Conservation (phyloP, 1,140 invertebrate genomes). For the Dendroctonus ponderosae region DNA sequence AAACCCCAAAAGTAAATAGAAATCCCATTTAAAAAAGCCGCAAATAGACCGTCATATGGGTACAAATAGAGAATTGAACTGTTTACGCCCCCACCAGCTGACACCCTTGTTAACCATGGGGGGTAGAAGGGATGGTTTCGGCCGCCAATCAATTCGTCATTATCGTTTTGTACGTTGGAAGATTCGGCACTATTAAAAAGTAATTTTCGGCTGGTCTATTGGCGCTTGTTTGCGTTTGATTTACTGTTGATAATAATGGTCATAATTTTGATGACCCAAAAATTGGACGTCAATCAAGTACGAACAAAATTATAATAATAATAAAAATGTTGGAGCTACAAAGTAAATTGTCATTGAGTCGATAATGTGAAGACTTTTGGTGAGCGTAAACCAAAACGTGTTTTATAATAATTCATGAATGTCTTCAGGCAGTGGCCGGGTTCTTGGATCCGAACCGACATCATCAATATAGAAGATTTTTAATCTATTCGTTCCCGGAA, state of each 20-base stretch:
- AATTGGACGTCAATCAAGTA: not conserved
- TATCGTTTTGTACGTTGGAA: constrained; percentile 22
- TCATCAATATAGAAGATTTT: too few relatives aligned
- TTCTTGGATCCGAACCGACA: too few relatives aligned
- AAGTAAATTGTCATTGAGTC: too few relatives aligned
- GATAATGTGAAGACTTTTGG: too few relatives aligned
- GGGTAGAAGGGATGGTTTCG: constrained; percentile 16
- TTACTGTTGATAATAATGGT: constrained; percentile 9
- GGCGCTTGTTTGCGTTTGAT: constrained; percentile 18
- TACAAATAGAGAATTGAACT: constrained; percentile 23
- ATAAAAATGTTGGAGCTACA: too few relatives aligned
- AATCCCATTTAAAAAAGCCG: constrained; percentile 10
- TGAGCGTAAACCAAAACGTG: too few relatives aligned
- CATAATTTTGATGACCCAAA: constrained; percentile 3
- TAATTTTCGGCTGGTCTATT: constrained; percentile 22
- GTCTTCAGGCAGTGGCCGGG: too few relatives aligned
- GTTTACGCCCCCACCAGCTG: constrained; percentile 30
- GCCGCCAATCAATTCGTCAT: constrained; percentile 29
- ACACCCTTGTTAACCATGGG: constrained; percentile 27
- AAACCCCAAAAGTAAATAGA: constrained; percentile 1
- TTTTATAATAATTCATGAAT: too few relatives aligned
- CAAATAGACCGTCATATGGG: constrained; percentile 25
- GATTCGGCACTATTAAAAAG: constrained; percentile 24
- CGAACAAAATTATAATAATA: too few relatives aligned
- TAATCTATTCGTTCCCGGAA: constrained; percentile 24